Base-by-base conservation (phyloP, 2,888 invertebrate genomes). In the Cabera pusaria region DNA sequence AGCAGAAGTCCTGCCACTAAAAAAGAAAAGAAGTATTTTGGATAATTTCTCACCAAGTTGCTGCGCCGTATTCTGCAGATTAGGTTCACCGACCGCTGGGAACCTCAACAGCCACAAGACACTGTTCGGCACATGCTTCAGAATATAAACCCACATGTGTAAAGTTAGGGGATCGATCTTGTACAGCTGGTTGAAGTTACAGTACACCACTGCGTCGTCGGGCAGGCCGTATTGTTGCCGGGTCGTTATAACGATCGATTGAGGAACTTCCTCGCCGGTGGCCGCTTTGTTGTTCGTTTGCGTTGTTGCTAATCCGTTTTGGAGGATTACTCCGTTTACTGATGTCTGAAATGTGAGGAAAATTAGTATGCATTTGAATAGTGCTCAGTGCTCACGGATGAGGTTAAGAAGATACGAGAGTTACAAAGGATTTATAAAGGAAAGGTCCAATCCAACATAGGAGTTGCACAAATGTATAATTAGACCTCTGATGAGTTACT, bases 111-210 rank as follows among this genome's bases (percentile, higher is more conserved):
- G 85, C 99, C 99, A 99, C 29, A 99, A 78, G 6, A 99, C 97
- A 16, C 97, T 93, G 71, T 98, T 98, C 0, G 98, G 98, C 46
- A 99, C 99, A 59, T 95, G 93, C 75, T 97, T 97, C 61, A 99
- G 79, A 58, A 99, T 98, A 82, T 96, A 92, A 27, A 93, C 96
- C 99, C 99, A 99, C 94, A 97, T 97, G 60, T 97, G 96, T 34
- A 99, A 88, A 0, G 99, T 99, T 43, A 94, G 85, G 0, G 99
- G 99, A 84, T 99, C 99, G 51, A 99, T 98, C 90, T 99, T 99
- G 86, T 99, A 99, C 41, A 99, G 90, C 72, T 99, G 99, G 90
- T 99, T 99, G 86, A 99, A 99, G 84, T 99, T 99, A 76, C 99
- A 99, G 76, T 97, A 99, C 1, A 99, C 97, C 25, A 99, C 94